These are phyloP conservation scores for Eurystomus gularis DNA, from an alignment of 2,113 vertebrate species.

Conservation along the genomic window DNA sequence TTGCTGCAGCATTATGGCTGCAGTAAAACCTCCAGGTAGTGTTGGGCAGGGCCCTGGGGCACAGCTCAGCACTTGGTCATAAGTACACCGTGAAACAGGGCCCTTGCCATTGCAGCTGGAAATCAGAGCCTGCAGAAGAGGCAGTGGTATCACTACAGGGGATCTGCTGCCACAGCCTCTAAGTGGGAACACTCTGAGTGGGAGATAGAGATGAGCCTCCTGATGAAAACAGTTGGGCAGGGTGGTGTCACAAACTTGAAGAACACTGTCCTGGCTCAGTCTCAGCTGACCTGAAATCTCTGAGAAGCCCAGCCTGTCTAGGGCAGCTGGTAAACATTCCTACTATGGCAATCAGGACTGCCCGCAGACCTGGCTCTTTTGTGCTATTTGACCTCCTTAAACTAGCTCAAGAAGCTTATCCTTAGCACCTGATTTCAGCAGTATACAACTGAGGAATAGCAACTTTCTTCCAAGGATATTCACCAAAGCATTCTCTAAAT, in stretches of 20 bases:
- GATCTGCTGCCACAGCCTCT: background rate
- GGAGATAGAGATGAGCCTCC: background rate
- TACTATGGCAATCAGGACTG: background rate
- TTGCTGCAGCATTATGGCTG: fast-evolving
- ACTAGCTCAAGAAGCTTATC: background rate
- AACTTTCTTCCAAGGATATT: background rate
- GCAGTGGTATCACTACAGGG: fast-evolving
- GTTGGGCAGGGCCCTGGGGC: background rate
- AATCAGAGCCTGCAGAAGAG: background rate
- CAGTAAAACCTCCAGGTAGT: fast-evolving
- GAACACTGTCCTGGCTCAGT: fast-evolving
- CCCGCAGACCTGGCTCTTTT: background rate
- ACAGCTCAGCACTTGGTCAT: background rate
- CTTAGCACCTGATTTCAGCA: background rate
- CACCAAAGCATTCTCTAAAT: background rate
- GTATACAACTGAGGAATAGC: background rate
- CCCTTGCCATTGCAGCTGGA: background rate
- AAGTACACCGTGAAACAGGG: background rate
- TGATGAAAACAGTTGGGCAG: background rate
- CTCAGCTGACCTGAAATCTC: background rate
- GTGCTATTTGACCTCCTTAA: background rate
- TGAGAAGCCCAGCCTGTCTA: background rate
- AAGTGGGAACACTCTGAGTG: background rate
- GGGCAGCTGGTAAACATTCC: background rate
- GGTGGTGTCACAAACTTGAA: background rate